phyloP scores from a whole-genome alignment of 2,888 invertebrate genomes.

The Leptinotarsa haldemani region DNA sequence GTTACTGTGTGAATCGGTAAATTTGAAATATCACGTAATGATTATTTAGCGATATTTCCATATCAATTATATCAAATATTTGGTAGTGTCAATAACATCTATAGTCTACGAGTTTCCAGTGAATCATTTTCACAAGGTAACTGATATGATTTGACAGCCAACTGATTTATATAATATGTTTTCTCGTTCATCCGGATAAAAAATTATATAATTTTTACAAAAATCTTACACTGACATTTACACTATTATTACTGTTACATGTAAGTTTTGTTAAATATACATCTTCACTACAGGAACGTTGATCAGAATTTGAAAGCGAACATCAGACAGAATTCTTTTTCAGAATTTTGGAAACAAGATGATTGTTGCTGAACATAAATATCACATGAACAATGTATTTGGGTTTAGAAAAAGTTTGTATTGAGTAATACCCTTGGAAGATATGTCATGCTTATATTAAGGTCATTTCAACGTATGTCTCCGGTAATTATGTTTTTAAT shows the following conservation, averaged over 20 bases:
- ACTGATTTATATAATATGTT: not conserved
- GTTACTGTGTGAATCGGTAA: not conserved
- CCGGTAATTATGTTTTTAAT: no score
- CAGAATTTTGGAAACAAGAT: not conserved
- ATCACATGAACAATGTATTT: no score
- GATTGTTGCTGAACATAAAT: not conserved
- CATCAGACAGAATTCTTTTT: not conserved
- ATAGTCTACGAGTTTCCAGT: no score
- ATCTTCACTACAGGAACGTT: constrained; percentile 8
- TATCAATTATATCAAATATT: no score
- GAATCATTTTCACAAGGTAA: not conserved
- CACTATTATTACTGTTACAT: constrained; percentile 43
- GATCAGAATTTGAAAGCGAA: not conserved
- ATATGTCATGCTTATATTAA: no score
- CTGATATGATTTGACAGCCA: not conserved
- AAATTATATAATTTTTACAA: constrained; percentile 36
- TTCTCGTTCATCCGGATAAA: constrained; percentile 46
- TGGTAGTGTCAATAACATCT: no score
- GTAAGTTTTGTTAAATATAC: constrained; percentile 43
- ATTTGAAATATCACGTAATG: no score
- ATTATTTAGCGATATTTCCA: no score
- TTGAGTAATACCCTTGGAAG: no score
- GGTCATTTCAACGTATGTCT: no score
- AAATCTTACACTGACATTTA: constrained; percentile 39
- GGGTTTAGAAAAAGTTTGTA: no score